phyloP scores from a whole-genome alignment of 2,797 vertebrate genomes.

The Hemibagrus guttatus region DNA sequence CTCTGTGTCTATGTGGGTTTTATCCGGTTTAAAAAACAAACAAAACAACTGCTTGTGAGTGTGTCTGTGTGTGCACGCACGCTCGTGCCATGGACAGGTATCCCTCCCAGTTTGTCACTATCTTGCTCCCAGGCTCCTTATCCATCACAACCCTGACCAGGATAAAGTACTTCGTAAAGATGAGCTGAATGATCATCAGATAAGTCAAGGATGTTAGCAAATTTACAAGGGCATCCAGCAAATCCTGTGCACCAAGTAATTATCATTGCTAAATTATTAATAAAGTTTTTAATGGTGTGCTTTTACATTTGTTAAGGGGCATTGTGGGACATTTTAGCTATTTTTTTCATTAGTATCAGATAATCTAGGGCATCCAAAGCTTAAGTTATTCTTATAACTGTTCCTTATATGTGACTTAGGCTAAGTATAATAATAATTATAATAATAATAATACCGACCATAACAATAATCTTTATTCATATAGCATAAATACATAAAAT shows the following conservation, averaged over 20 bases:
- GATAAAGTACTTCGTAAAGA: neutral
- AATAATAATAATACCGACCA: neutral
- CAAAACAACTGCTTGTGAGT: neutral
- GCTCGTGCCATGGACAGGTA: neutral
- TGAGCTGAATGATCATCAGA: neutral
- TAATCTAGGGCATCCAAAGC: neutral
- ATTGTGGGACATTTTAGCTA: too few relatives aligned
- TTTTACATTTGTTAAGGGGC: neutral
- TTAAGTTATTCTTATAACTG: neutral
- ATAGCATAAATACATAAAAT: neutral
- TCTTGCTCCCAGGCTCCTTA: neutral
- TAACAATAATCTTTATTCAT: neutral
- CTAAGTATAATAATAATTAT: neutral
- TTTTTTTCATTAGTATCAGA: neutral
- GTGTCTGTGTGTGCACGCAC: neutral
- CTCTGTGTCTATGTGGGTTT: neutral
- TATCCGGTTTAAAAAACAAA: too few relatives aligned
- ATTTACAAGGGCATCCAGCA: neutral
- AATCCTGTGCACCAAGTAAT: neutral
- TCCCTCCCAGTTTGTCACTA: neutral
- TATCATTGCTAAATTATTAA: neutral
- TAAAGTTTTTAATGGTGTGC: neutral
- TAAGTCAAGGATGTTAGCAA: neutral
- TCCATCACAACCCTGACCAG: neutral
- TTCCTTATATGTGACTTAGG: neutral